phyloP scores from a whole-genome alignment of 2,888 invertebrate genomes.

The Eupithecia pulchellata region DNA sequence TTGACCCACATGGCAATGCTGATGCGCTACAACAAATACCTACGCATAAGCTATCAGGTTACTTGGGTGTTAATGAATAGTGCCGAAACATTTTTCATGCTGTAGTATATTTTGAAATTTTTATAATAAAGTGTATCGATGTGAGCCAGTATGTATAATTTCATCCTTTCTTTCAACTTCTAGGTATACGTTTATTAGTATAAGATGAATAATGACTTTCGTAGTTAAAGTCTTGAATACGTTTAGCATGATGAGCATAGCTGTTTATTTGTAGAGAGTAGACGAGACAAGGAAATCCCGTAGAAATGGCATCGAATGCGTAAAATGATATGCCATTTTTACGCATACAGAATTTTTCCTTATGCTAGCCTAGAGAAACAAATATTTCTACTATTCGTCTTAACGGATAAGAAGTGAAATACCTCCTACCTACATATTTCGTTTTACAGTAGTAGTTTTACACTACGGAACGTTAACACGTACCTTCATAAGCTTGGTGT shows the following conservation, averaged over 20 bases:
- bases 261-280: no score
- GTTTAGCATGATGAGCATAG: no score
- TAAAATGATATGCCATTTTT: no score
- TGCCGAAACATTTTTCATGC: background rate
- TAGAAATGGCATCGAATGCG: no score
- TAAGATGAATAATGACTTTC: background rate
- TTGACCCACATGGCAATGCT: background rate
- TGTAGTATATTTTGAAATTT: no score
- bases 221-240: no score
- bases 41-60: background rate
- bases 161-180: no score
- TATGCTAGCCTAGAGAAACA: background rate
- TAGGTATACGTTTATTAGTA: background rate
- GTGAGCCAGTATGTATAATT: no score
- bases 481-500: background rate
- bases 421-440: no score
- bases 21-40: background rate
- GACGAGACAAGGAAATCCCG: no score
- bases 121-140: no score
- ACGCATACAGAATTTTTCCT: background rate
- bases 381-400: background rate
- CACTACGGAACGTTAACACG: background rate
- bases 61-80: background rate
- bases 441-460: no score
- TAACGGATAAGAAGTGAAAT: background rate